Base-by-base conservation (phyloP, 2,888 invertebrate genomes). In the Eledone cirrhosa region DNA sequence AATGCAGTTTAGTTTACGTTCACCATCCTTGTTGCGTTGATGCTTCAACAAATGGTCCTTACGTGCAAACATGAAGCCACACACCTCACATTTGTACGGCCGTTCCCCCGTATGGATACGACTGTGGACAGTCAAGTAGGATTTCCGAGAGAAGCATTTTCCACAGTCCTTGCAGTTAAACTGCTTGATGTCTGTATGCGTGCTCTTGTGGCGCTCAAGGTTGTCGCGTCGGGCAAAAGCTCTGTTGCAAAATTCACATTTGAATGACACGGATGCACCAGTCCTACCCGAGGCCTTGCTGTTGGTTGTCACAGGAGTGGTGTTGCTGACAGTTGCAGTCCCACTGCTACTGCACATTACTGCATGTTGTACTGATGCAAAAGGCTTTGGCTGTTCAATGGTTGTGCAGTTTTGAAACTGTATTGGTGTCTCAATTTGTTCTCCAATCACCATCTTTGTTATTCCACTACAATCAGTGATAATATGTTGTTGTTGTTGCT, bases 31-130 rank as follows among this genome's bases (percentile, higher is more conserved):
- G 31, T 31, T 72, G 22, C 69, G 69, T 31, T 72, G 69, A 1
- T 72, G 69, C n/a, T 72, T 72, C 33, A 72, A 27, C 33, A 72
- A 72, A 8, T 72, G 69, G n/a, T 72, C 69, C 41, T 72, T 72
- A n/a, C 69, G 31, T 22, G 69, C 31, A 72, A 72, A 72, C 13
- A 41, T 72, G 41, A 33, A 41, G 2, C 69, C 69, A 22, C 69
- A 72, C 13, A 41, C 41, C 22, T 72, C 69, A 7, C 69, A 72
- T 33, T 72, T 72, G n/a, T 33, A 72, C n/a, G 69, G 69, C 0
- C 69, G 69, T 19, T 72, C 69, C 2, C 69, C 69, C 13, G 69
- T 72, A 8, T 72, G 69, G 29, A 72, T 72, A 1, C 69, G 69
- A 3, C 41, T 31, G 41, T 72, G 69, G n/a, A 72, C 69, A 3